Evolutionary conservation across 2,113 vertebrate genomes (phyloP).

Genomic region (Lethenteron reissneri): DNA sequence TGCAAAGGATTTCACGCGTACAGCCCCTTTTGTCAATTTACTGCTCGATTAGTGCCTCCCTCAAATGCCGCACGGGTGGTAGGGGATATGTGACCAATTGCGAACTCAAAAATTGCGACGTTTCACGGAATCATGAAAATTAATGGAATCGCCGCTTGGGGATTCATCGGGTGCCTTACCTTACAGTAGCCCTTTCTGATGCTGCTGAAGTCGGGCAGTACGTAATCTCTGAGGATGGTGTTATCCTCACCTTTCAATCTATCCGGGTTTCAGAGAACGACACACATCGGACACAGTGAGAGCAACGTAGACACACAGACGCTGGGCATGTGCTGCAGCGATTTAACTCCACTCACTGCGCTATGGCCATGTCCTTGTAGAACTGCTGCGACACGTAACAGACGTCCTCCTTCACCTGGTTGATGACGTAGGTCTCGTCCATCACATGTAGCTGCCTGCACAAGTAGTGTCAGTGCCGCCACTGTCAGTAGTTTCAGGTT

Average conservation of each 20-base stretch:
- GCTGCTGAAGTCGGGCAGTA: conserved; percentile 87
- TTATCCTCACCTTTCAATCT: conserved; percentile 85
- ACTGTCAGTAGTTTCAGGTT: no score
- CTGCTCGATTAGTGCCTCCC: no score
- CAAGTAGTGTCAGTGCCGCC: neutral
- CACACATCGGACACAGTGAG: no score
- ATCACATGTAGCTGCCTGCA: conserved; percentile 80
- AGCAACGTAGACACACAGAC: no score
- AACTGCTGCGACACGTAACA: conserved; percentile 91
- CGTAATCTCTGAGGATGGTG: conserved; percentile 68
- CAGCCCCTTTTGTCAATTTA: no score
- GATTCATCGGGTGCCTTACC: conserved; percentile 24
- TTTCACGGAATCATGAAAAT: no score
- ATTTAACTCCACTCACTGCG: conserved; percentile 38
- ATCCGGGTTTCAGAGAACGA: neutral
- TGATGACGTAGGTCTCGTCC: conserved; percentile 94
- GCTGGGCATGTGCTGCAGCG: no score
- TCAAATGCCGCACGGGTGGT: no score
- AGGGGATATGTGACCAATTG: no score
- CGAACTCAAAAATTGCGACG: no score
- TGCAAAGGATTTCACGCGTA: no score
- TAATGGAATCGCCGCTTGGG: no score
- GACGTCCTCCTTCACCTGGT: conserved; percentile 95
- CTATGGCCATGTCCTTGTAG: conserved; percentile 72
- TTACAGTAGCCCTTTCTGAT: conserved; percentile 98